phyloP scores from a whole-genome alignment of 2,113 vertebrate genomes.

The Eira barbara region DNA sequence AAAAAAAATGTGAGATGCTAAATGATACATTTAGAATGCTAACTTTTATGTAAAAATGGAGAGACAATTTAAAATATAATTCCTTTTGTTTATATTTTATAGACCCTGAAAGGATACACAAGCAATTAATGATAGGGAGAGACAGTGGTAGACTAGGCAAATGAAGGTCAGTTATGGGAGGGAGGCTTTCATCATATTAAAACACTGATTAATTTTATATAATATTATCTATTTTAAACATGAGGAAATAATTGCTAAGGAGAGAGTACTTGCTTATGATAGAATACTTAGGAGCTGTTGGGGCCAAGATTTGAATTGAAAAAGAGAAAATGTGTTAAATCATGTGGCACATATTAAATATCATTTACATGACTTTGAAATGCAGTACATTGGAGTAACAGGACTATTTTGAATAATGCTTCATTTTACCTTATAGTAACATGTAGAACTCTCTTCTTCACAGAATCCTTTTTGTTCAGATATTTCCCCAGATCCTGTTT shows the following conservation, averaged over 20 bases:
- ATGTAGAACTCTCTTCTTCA: background rate
- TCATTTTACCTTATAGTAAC: slow-evolving; percentile 42
- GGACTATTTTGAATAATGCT: background rate
- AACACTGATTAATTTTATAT: background rate
- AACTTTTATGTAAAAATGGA: background rate
- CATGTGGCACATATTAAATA: background rate
- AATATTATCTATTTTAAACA: background rate
- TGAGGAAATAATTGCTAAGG: background rate
- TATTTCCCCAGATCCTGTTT: background rate
- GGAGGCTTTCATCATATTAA: background rate
- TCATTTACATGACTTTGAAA: background rate
- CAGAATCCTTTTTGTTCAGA: background rate
- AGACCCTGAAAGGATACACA: background rate
- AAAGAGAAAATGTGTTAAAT: background rate
- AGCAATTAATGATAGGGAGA: background rate
- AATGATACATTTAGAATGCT: background rate
- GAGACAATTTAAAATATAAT: background rate
- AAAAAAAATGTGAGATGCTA: background rate
- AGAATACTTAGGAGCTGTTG: background rate
- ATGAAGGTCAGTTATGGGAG: background rate
- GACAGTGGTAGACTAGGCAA: background rate
- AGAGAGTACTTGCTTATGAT: background rate
- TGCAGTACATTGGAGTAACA: background rate
- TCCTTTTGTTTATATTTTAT: background rate
- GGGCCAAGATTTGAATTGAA: background rate